A percentile compares a stretch with the other conserved stretches of the same genome.
Conservation (phyloP, 2,888 invertebrate genomes). For the Gandaritis pyraliata region DNA sequence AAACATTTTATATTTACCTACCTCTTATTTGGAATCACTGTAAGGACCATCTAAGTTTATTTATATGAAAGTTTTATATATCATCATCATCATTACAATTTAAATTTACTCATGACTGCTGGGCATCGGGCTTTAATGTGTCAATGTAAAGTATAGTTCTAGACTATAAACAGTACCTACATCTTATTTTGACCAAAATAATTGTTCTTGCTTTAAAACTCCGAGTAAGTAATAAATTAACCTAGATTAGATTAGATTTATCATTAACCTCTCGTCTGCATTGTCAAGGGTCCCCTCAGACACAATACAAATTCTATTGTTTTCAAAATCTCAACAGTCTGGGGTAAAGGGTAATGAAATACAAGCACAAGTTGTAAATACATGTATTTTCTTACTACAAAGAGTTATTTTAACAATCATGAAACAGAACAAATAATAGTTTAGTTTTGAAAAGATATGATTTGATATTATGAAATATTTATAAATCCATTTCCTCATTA, state of each 20-base stretch:
- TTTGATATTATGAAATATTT: constrained; percentile 24
- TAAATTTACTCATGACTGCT: neutral
- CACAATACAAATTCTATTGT: neutral
- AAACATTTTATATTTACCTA: constrained; percentile 5
- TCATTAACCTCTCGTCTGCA: neutral
- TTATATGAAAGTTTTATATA: neutral
- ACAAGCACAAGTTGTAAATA: constrained; percentile 18
- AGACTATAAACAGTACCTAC: no score
- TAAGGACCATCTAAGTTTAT: neutral
- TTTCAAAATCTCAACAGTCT: neutral
- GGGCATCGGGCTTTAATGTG: neutral
- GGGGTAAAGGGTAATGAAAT: constrained; percentile 5
- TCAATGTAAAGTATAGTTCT: neutral
- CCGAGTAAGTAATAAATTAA: no score
- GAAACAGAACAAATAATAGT: constrained; percentile 19
- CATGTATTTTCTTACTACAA: constrained; percentile 26
- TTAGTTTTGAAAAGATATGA: constrained; percentile 22
- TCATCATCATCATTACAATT: neutral
- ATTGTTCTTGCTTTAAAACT: no score
- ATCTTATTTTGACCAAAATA: no score
- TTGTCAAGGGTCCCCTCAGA: constrained; percentile 2
- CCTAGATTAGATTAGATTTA: no score
- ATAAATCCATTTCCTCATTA: neutral
- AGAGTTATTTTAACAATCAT: constrained; percentile 16
- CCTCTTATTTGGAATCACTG: neutral